Conservation (phyloP, 2,113 vertebrate genomes). For the Apteryx mantelli region DNA sequence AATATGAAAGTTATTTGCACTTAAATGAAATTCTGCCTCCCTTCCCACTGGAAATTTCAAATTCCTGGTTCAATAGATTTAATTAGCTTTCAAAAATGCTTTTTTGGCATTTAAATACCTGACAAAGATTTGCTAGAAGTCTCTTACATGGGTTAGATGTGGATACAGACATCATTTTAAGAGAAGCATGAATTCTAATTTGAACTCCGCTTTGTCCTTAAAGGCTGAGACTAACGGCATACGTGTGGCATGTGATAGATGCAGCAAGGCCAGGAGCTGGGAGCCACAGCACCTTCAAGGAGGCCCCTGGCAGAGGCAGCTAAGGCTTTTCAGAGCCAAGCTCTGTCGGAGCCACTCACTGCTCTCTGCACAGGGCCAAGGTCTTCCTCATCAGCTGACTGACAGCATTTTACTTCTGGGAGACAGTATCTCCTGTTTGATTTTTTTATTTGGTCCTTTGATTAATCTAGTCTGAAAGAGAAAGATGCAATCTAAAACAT, state of each 20-base stretch:
- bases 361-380: background rate
- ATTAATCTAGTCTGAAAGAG: background rate
- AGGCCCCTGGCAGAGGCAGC: background rate
- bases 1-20: constrained; percentile 1
- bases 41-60: background rate
- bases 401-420: background rate
- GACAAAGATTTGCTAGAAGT: background rate
- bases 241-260: rapidly evolving
- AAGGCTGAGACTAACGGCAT: rapidly evolving
- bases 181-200: background rate
- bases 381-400: background rate
- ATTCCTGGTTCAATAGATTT: background rate
- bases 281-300: background rate
- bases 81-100: background rate
- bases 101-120: background rate
- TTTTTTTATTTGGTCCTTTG: background rate
- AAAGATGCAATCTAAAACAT: background rate
- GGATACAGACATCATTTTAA: background rate
- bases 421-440: background rate
- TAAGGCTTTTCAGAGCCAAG: background rate
- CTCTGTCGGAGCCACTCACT: rapidly evolving
- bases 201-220: background rate
- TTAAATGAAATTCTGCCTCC: background rate
- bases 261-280: rapidly evolving
- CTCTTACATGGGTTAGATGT: background rate